Base-by-base conservation (phyloP, 2,797 vertebrate species). In the Scolopax rusticola region DNA sequence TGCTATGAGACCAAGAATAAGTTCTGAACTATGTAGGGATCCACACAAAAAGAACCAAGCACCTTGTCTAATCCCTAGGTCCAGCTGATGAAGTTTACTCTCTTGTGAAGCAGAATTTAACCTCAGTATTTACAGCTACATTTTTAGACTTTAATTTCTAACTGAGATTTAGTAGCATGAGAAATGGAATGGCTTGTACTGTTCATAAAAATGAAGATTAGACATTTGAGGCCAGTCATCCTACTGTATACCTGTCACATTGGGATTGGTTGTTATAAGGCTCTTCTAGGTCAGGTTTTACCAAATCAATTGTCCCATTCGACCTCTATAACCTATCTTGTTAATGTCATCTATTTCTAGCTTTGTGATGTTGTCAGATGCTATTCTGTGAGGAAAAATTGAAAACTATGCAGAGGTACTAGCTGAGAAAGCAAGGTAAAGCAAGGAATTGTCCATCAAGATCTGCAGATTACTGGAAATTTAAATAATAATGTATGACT, bases 181-280 rank as follows among this genome's bases (percentile, higher is more conserved):
- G 78, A 91, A 95, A 78, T 36, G 81, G 38, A 97, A 96, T 85
- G 91, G 41, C 61, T 93, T 93, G 65, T 48, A 60, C 70, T 87
- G 67, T 97, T 97, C 81, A 93, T 91, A 94, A 94, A 92, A 97
- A 84, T 48, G 33, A 73, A 87, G 20, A 95, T 95, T 91, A 77
- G 71, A 47, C 21, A 11, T 95, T 94, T 94, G 79, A 90, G 82
- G 45, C 30, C 87, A 88, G 67, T 96, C 75, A 77, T 86, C 91
- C 87, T 87, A 61, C 87, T 19, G 0, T 51, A 6, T 89, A 47
- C 92, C 81, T 95, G 41, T 93, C 65, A 89, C 36, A n/a, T 11
- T 50, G 76, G 69, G 28, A 40, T 18, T 93, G 50, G 89, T 75
- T 68, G 21, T 82, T 95, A 69, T 78, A 96, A 90, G 61, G 79